Percentiles rank a stretch among this genome's conserved stretches.
Conservation (phyloP, 2,113 vertebrate genomes). For the Oreamnos americanus region DNA sequence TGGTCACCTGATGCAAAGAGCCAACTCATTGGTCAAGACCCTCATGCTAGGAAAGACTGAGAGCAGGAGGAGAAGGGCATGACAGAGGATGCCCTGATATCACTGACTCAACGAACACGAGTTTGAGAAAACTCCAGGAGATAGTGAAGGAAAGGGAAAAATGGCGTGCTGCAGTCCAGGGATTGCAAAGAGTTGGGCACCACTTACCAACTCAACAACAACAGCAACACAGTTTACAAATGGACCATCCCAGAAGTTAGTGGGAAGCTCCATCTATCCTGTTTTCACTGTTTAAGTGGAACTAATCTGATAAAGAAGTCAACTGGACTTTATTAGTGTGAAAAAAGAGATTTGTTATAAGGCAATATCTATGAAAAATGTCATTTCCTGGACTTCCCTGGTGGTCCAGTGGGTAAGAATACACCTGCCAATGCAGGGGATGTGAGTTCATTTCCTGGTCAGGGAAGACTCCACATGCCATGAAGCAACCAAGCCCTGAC, state of each 20-base stretch:
- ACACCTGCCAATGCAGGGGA: not conserved
- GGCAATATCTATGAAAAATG: not conserved
- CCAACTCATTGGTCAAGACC: not conserved
- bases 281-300: not conserved
- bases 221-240: not conserved
- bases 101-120: fast-evolving
- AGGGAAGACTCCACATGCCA: not conserved
- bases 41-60: not conserved
- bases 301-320: not conserved
- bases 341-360: not conserved
- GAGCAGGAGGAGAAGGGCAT: not conserved
- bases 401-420: not conserved
- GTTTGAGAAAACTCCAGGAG: not conserved
- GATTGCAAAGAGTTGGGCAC: not conserved
- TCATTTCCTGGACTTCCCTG: not conserved
- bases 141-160: not conserved
- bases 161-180: not conserved
- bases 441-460: not conserved
- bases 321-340: not conserved
- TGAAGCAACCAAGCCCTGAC: not conserved
- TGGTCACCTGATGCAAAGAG: not conserved
- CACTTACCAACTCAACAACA: not conserved
- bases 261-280: not conserved
- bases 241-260: not conserved
- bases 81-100: not conserved